A percentile compares a stretch with the other conserved stretches of the same genome.
These are phyloP conservation scores for Macrostomum lignano DNA, from an alignment of 1,140 invertebrate species.

Conservation along the genomic window DNA sequence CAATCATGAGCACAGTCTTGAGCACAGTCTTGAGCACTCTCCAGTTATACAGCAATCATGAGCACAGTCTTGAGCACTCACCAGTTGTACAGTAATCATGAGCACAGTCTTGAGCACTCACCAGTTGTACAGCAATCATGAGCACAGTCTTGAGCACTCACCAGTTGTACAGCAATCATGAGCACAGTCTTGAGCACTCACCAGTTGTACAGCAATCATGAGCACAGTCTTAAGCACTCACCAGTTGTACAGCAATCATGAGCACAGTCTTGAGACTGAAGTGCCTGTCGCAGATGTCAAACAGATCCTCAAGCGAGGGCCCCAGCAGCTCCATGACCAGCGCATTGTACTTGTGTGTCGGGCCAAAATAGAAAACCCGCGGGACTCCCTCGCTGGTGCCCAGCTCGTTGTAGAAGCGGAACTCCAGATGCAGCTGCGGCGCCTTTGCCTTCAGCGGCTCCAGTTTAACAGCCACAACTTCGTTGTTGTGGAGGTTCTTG, in stretches of 20 bases:
- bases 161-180: too few relatives aligned
- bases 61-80: too few relatives aligned
- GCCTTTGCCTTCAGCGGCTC: constrained; percentile 99
- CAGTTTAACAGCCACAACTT: constrained; percentile 99
- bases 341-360: constrained; percentile 52
- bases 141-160: too few relatives aligned
- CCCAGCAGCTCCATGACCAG: constrained; percentile 83
- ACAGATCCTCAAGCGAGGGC: constrained; percentile 74
- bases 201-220: not conserved
- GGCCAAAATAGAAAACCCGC: constrained; percentile 7
- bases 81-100: too few relatives aligned
- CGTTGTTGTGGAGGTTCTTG: constrained; percentile 67
- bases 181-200: too few relatives aligned
- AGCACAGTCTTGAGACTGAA: constrained; percentile 91
- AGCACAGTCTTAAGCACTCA: not conserved
- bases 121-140: too few relatives aligned
- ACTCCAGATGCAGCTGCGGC: constrained; percentile 96
- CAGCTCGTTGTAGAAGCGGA: constrained; percentile 98
- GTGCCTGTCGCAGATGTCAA: constrained; percentile 74
- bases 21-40: too few relatives aligned
- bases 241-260: constrained; percentile 62
- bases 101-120: too few relatives aligned
- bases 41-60: too few relatives aligned
- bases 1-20: too few relatives aligned
- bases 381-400: constrained; percentile 7